Evolutionary conservation across 1,140 invertebrate genomes (phyloP).

Genomic region (Chymomyza costata): DNA sequence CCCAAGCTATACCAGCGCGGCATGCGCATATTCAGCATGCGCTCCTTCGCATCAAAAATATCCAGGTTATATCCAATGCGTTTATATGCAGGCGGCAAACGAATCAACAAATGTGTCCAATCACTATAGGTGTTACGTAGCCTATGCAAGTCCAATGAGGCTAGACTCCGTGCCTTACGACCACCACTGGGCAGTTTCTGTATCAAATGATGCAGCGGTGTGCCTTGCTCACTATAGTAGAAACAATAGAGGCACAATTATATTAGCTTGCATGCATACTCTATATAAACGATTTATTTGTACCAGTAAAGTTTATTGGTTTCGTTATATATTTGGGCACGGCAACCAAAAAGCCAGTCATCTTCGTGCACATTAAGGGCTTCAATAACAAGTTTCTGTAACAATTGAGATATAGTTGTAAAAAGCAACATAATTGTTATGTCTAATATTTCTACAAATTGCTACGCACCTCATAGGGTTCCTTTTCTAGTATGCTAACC

Average conservation of each 20-base stretch:
- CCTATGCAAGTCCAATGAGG: constrained; percentile 80
- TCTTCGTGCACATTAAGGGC: constrained; percentile 78
- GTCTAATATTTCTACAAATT: no score
- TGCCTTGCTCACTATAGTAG: constrained; percentile 77
- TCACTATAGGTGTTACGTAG: constrained; percentile 77
- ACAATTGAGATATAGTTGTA: no score
- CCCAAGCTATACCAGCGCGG: constrained; percentile 76
- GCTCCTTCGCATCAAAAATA: constrained; percentile 78
- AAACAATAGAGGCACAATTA: neutral
- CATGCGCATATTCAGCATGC: constrained; percentile 77
- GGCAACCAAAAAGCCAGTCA: constrained; percentile 86
- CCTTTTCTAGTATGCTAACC: constrained; percentile 35
- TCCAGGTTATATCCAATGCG: constrained; percentile 81
- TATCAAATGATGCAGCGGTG: constrained; percentile 81
- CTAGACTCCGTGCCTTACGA: constrained; percentile 76
- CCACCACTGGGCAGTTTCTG: constrained; percentile 75
- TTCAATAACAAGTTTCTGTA: constrained; percentile 43
- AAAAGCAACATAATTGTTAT: no score
- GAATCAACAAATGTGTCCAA: constrained; percentile 84
- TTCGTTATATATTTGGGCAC: constrained; percentile 76
- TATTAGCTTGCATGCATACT: constrained; percentile 38
- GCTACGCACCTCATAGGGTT: constrained; percentile 32
- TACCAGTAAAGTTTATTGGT: constrained; percentile 80
- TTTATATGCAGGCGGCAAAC: constrained; percentile 79
- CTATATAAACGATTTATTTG: no score